Conservation (phyloP, 2,113 vertebrate genomes). For the Grallaria varia region DNA sequence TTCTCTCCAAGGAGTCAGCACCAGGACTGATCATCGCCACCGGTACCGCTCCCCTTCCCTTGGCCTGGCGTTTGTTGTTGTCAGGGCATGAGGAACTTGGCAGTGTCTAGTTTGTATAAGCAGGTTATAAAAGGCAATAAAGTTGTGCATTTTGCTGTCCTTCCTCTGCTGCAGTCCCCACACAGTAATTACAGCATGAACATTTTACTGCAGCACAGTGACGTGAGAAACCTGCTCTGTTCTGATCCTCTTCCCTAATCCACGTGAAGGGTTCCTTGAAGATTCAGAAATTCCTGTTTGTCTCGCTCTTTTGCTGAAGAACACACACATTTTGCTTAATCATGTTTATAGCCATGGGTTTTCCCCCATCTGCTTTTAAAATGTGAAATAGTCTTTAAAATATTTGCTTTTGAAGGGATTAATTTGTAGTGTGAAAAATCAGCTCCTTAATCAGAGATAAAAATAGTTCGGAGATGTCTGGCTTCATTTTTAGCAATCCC, state of each 20-base stretch:
- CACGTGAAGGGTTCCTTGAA: background rate
- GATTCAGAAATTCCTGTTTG: background rate
- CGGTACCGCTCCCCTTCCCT: conserved; percentile 66
- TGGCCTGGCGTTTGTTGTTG: background rate
- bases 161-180: background rate
- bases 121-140: background rate
- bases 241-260: background rate
- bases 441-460: background rate
- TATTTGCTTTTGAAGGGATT: background rate
- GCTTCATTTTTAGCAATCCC: background rate
- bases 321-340: background rate
- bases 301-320: background rate
- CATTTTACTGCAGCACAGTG: background rate
- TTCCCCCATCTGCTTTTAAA: conserved; percentile 1
- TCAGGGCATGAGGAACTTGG: background rate
- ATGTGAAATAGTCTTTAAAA: background rate
- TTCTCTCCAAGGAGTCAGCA: conserved; percentile 94
- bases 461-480: background rate
- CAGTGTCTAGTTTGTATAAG: background rate
- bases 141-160: background rate
- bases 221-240: background rate
- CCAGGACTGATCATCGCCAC: conserved; percentile 94
- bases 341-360: background rate
- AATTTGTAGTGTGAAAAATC: background rate
- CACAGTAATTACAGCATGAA: background rate